Conservation (phyloP, 2,797 vertebrate genomes). For the Arctocebus calabarensis region DNA sequence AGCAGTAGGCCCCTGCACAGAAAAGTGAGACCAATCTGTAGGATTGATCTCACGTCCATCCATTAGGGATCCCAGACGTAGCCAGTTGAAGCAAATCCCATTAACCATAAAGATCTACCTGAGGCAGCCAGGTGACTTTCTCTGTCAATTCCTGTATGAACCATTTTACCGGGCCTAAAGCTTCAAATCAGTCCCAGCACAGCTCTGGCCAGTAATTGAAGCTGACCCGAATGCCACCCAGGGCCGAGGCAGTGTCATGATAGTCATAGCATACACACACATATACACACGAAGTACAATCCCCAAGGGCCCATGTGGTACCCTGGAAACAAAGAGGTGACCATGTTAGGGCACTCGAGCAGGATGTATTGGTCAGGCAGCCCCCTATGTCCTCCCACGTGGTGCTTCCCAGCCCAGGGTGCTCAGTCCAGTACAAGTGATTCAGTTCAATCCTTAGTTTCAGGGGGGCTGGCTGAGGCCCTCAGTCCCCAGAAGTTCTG, state of each 20-base stretch:
- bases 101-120: background rate
- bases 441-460: background rate
- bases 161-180: background rate
- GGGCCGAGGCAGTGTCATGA: background rate
- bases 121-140: background rate
- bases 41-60: background rate
- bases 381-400: background rate
- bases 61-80: background rate
- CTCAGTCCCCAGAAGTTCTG: background rate
- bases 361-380: background rate
- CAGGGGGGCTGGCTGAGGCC: background rate
- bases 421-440: background rate
- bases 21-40: background rate
- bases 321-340: background rate
- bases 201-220: background rate
- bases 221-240: background rate
- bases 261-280: background rate
- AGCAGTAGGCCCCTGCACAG: background rate
- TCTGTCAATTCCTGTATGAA: slow-evolving; percentile 3
- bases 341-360: background rate
- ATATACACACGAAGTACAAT: background rate
- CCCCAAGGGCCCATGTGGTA: background rate
- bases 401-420: background rate
- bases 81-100: background rate
- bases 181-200: background rate